Conservation (phyloP, 53 echinoderm and acorn worm genomes). For the Hippasteria phrygiana region DNA sequence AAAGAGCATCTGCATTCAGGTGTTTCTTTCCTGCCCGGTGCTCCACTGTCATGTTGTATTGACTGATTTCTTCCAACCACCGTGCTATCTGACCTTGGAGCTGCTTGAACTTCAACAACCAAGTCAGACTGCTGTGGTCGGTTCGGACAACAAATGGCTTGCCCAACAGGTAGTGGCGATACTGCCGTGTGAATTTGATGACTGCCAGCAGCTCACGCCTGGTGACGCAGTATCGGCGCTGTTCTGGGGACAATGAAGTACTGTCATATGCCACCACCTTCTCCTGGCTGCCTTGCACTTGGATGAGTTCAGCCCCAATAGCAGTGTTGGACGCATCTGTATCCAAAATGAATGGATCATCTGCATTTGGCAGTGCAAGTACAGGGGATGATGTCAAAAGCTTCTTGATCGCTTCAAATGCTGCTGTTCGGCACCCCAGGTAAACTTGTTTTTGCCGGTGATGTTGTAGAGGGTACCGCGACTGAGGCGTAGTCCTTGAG, state of each 20-base stretch:
- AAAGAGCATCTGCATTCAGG: no score
- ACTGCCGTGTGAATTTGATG: conserved; percentile 60
- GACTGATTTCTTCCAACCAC: conserved; percentile 72
- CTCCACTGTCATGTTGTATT: conserved; percentile 58
- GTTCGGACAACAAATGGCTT: conserved; percentile 58
- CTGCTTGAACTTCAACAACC: conserved; percentile 66
- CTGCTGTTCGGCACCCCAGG: conserved; percentile 51
- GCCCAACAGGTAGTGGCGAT: conserved; percentile 72
- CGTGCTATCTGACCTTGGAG: conserved; percentile 71
- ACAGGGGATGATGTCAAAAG: conserved; percentile 56
- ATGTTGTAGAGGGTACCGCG: no score
- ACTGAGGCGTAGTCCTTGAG: no score
- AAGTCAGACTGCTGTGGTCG: conserved; percentile 67
- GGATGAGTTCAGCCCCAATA: conserved; percentile 68
- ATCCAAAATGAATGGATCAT: conserved; percentile 55
- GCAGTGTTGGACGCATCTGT: conserved; percentile 62
- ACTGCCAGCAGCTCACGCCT: conserved; percentile 65
- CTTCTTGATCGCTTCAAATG: conserved; percentile 55
- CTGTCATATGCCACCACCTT: conserved; percentile 71
- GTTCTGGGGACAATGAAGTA: conserved; percentile 54
- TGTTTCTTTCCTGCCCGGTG: conserved; percentile 66
- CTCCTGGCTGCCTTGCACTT: conserved; percentile 63
- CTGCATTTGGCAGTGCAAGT: conserved; percentile 55
- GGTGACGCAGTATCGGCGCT: conserved; percentile 67
- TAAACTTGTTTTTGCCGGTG: conserved; percentile 55